phyloP scores from a whole-genome alignment of 2,888 invertebrate species.

The Allygus modestus region DNA sequence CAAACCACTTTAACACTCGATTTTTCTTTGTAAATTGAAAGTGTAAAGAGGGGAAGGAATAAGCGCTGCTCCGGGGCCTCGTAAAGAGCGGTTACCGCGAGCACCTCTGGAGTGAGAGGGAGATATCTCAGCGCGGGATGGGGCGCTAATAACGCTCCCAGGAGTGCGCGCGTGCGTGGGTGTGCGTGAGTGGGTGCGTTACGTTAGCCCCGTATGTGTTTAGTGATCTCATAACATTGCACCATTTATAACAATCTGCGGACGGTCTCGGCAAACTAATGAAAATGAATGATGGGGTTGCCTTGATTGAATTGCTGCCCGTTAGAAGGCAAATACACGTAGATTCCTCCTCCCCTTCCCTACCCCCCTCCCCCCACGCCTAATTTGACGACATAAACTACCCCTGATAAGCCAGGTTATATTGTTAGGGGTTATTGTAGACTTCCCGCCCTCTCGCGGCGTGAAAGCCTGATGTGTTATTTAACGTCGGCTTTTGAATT shows the following conservation, averaged over 20 bases:
- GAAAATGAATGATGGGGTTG: conserved; percentile 59
- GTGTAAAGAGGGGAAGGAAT: conserved; percentile 35
- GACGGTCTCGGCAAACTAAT: conserved; percentile 47
- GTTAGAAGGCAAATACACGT: conserved; percentile 58
- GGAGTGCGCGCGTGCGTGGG: background rate
- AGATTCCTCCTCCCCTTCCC: background rate
- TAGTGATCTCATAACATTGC: conserved; percentile 44
- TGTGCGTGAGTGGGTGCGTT: conserved; percentile 19
- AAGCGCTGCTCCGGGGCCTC: conserved; percentile 28
- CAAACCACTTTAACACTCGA: conserved; percentile 7
- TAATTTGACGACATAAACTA: conserved; percentile 58
- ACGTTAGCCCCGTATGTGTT: background rate
- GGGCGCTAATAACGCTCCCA: conserved; percentile 5
- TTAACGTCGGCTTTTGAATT: conserved; percentile 26
- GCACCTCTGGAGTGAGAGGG: background rate
- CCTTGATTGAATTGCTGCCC: conserved; percentile 53
- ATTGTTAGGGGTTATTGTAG: conserved; percentile 57
- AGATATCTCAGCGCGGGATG: conserved; percentile 33
- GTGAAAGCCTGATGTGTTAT: conserved; percentile 50
- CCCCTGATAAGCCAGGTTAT: conserved; percentile 57
- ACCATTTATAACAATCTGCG: conserved; percentile 57
- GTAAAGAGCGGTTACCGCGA: conserved; percentile 36
- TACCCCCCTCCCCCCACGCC: background rate
- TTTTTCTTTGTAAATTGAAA: conserved; percentile 40
- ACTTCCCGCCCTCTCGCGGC: conserved; percentile 25